Conservation (phyloP, 2,888 invertebrate species). For the Tipula unca region DNA sequence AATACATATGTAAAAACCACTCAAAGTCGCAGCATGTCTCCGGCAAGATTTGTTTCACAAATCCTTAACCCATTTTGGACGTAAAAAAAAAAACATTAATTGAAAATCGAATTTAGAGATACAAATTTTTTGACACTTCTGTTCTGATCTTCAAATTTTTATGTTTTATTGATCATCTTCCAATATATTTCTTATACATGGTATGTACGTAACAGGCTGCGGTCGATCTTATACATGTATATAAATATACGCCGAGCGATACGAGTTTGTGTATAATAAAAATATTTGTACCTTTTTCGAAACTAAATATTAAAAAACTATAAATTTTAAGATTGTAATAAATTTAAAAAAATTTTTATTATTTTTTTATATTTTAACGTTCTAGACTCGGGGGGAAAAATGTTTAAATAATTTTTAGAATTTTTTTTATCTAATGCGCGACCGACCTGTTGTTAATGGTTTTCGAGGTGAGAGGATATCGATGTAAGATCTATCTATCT, state of each 20-base stretch:
- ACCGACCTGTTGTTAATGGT: constrained; percentile 1
- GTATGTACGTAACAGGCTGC: background rate
- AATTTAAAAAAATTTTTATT: background rate
- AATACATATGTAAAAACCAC: background rate
- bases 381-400: background rate
- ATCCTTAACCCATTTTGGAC: background rate
- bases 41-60: background rate
- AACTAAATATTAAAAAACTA: constrained; percentile 2
- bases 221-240: background rate
- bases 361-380: background rate
- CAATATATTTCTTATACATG: background rate
- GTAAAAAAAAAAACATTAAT: too few relatives aligned
- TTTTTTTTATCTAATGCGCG: background rate
- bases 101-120: background rate
- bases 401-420: background rate
- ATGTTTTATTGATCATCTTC: background rate
- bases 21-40: background rate
- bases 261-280: background rate
- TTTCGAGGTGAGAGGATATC: background rate
- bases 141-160: background rate
- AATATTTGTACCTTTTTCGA: background rate
- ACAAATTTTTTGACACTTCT: background rate
- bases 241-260: too few relatives aligned
- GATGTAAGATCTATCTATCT: background rate
- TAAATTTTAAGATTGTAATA: background rate